Conservation (phyloP, 2,113 vertebrate species). For the Nanorana parkeri region DNA sequence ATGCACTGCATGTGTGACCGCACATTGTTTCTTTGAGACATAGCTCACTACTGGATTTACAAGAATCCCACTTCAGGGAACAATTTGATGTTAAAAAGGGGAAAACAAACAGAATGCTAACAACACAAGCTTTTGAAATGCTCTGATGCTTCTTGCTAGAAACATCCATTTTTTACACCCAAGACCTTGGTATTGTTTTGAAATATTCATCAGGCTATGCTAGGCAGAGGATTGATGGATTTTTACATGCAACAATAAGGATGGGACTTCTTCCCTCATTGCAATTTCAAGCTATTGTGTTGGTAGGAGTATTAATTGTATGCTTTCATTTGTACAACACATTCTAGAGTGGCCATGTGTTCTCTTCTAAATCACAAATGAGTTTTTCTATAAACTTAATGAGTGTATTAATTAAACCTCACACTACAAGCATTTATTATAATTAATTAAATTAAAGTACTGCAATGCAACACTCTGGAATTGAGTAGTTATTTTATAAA, state of each 20-base stretch:
- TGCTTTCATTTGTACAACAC: slow-evolving; percentile 45
- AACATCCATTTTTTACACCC: slow-evolving; percentile 38
- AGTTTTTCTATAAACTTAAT: slow-evolving; percentile 40
- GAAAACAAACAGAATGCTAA: slow-evolving; percentile 21
- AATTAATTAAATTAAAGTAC: slow-evolving; percentile 37
- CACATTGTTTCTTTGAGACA: slow-evolving; percentile 17
- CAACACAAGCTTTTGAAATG: slow-evolving; percentile 29
- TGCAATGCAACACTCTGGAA: slow-evolving; percentile 28
- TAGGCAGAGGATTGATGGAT: slow-evolving; percentile 45
- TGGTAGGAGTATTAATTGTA: slow-evolving; percentile 49
- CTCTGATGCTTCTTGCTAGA: slow-evolving; percentile 36
- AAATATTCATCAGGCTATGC: slow-evolving; percentile 44
- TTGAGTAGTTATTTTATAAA: slow-evolving; percentile 17
- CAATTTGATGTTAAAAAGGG: slow-evolving; percentile 56
- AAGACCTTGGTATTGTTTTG: slow-evolving; percentile 46
- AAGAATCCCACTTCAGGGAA: slow-evolving; percentile 59
- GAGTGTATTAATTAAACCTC: slow-evolving; percentile 43
- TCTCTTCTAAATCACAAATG: slow-evolving; percentile 41
- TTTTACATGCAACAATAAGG: slow-evolving; percentile 41
- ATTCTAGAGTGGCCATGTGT: slow-evolving; percentile 46
- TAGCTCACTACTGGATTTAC: slow-evolving; percentile 42
- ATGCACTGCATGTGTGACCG: too few species aligned
- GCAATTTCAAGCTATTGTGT: slow-evolving; percentile 48
- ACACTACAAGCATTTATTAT: slow-evolving; percentile 45
- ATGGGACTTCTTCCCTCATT: slow-evolving; percentile 24